These are phyloP conservation scores for Amiota mariae DNA, from an alignment of 2,888 invertebrate genomes.

Conservation along the genomic window DNA sequence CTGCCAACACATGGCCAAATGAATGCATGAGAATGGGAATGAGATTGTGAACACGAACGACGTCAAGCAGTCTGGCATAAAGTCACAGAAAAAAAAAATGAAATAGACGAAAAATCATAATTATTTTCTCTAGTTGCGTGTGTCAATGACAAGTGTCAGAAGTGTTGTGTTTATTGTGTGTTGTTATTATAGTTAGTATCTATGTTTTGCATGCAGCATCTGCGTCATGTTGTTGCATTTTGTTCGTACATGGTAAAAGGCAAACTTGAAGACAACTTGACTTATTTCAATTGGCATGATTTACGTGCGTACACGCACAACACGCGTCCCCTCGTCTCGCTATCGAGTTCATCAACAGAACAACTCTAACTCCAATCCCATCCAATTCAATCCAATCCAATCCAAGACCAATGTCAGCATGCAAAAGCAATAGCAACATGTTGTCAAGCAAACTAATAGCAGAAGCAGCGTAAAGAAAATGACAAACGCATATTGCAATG, in stretches of 20 bases:
- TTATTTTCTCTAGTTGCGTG: slow-evolving; percentile 1
- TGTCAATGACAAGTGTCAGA: slow-evolving; percentile 20
- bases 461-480: not conserved
- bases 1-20: not conserved
- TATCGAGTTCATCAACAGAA: no score
- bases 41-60: slow-evolving; percentile 14
- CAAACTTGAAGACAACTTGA: slow-evolving; percentile 17
- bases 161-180: not conserved
- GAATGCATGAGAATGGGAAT: not conserved
- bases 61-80: slow-evolving; percentile 55
- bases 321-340: not conserved
- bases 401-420: not conserved
- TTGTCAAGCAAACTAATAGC: not conserved
- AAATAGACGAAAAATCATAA: not conserved
- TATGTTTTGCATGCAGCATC: slow-evolving; percentile 4
- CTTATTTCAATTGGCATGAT: slow-evolving; percentile 66
- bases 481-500: not conserved
- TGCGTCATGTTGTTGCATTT: not conserved
- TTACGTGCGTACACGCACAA: slow-evolving; percentile 48
- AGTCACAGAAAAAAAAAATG: not conserved
- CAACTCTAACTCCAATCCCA: not conserved
- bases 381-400: not conserved
- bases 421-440: slow-evolving; percentile 12
- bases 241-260: not conserved
- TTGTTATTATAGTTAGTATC: no score